Percentiles rank a stretch among this genome's conserved stretches.
phyloP scores from a whole-genome alignment of 2,797 vertebrate species.

The Masticophis lateralis region DNA sequence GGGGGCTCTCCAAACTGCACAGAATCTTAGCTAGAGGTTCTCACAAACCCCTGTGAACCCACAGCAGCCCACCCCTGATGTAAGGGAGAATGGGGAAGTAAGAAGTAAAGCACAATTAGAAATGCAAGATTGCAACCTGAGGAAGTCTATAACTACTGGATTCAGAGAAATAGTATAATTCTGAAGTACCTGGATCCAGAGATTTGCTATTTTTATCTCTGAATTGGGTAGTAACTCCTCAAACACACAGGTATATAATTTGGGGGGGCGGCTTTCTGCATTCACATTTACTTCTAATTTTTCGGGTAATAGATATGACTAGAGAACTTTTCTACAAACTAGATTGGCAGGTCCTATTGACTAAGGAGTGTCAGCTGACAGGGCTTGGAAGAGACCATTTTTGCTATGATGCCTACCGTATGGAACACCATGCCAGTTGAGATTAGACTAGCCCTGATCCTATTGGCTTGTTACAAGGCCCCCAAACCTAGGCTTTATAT shows the following conservation, averaged over 20 bases:
- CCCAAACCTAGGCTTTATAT: background rate
- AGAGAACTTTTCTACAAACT: background rate
- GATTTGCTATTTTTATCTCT: background rate
- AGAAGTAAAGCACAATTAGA: background rate
- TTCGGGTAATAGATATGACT: background rate
- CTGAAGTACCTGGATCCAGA: background rate
- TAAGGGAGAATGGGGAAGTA: background rate
- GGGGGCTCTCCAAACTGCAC: too few species aligned
- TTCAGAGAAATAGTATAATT: background rate
- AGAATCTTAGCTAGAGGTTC: too few species aligned
- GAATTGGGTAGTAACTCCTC: background rate
- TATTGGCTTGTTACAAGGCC: background rate
- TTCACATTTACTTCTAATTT: background rate
- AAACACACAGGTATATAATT: background rate
- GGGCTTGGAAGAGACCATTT: background rate
- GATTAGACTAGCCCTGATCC: background rate
- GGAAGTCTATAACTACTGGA: background rate
- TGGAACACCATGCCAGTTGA: background rate
- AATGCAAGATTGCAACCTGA: background rate
- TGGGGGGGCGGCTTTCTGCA: background rate
- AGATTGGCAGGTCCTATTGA: background rate
- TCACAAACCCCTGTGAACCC: too few species aligned
- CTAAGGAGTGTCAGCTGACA: background rate
- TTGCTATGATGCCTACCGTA: background rate
- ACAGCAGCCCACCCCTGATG: background rate